A percentile compares a stretch with the other conserved stretches of the same genome.
phyloP scores from a whole-genome alignment of 2,888 invertebrate genomes.

The Meliscaeva auricollis region DNA sequence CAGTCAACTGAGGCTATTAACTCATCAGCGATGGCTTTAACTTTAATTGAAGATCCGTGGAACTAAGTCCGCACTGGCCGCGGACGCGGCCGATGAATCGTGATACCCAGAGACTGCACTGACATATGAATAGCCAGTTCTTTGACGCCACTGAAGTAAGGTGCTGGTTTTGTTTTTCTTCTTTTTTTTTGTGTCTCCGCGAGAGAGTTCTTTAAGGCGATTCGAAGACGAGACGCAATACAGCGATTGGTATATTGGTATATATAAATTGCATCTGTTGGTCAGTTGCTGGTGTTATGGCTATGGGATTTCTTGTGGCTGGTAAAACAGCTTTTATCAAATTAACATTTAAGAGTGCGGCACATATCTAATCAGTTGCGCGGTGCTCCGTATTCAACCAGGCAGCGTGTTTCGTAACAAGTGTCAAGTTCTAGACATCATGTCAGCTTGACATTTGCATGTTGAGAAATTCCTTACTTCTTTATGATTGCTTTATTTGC shows the following conservation, averaged over 20 bases:
- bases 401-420: conserved; percentile 38
- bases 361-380: conserved; percentile 68
- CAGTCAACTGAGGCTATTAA: conserved; percentile 69
- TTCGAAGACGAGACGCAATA: conserved; percentile 3
- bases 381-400: conserved; percentile 46
- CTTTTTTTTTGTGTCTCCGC: neutral
- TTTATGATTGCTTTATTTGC: neutral
- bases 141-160: conserved; percentile 56
- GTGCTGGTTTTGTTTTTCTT: conserved; percentile 29
- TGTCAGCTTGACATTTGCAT: conserved; percentile 62
- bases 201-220: conserved; percentile 45
- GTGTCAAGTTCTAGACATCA: conserved; percentile 53
- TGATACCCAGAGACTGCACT: conserved; percentile 49
- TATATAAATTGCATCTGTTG: conserved; percentile 31
- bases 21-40: conserved; percentile 66
- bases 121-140: conserved; percentile 52
- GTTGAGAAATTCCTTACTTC: conserved; percentile 7
- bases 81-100: conserved; percentile 62
- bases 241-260: conserved; percentile 8
- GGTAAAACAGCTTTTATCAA: conserved; percentile 62
- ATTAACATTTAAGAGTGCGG: conserved; percentile 68
- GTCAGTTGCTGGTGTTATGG: conserved; percentile 37
- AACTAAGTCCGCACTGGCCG: conserved; percentile 60
- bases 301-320: conserved; percentile 44
- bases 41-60: conserved; percentile 74